Percentiles rank a stretch among this genome's conserved stretches.
phyloP scores from a whole-genome alignment of 2,888 invertebrate genomes.

The Julus scandinavius region DNA sequence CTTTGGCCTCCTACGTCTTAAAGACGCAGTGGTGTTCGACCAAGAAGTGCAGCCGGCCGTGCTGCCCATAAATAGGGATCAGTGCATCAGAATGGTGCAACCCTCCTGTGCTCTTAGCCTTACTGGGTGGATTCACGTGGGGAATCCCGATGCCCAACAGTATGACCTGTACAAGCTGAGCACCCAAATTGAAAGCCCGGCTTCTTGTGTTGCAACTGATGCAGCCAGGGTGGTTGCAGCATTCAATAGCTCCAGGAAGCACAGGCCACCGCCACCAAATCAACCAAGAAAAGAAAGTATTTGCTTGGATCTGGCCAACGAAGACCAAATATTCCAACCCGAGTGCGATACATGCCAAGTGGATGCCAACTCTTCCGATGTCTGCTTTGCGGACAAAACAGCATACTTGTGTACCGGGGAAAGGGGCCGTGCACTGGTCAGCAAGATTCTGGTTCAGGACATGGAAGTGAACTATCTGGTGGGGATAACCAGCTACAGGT shows the following conservation, averaged over 20 bases:
- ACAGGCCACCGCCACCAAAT: conserved; percentile 33
- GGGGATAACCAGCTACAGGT: conserved; percentile 47
- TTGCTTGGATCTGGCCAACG: conserved; percentile 50
- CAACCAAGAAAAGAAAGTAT: background rate
- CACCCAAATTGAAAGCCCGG: background rate
- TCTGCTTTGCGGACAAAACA: conserved; percentile 47
- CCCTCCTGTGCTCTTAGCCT: conserved; percentile 53
- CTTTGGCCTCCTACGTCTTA: conserved; percentile 49
- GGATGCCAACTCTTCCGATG: background rate
- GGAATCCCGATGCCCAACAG: background rate
- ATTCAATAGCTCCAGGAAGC: conserved; percentile 12
- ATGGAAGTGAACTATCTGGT: conserved; percentile 52
- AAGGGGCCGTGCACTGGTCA: conserved; percentile 42
- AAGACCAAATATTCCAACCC: conserved; percentile 2
- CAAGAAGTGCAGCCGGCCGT: conserved; percentile 53
- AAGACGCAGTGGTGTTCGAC: conserved; percentile 49
- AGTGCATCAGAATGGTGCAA: conserved; percentile 35
- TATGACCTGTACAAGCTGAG: conserved; percentile 56
- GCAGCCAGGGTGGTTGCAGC: background rate
- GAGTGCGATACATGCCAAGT: conserved; percentile 48
- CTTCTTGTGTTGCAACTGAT: background rate
- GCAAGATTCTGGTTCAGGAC: conserved; percentile 9
- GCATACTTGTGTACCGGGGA: conserved; percentile 55
- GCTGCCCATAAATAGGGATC: conserved; percentile 48
- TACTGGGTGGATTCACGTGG: conserved; percentile 55